phyloP scores from a whole-genome alignment of 2,888 invertebrate species.

The Ashinkailepas kermadecensis region DNA sequence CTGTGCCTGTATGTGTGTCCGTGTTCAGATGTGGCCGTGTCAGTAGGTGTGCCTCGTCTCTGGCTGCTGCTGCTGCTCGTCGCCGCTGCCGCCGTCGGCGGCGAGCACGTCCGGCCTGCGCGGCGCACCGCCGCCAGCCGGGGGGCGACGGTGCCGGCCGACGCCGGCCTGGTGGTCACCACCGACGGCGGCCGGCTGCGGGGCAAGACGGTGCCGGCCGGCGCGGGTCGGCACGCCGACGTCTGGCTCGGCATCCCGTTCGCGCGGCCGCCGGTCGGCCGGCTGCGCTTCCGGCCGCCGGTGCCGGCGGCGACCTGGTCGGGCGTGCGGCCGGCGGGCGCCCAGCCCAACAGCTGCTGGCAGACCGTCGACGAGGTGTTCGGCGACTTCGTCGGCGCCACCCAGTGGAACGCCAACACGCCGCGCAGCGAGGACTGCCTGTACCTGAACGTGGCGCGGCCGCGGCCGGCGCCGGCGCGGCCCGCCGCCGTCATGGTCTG shows the following conservation, averaged over 20 bases:
- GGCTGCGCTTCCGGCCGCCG: constrained; percentile 34
- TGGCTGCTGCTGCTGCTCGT: too few relatives aligned
- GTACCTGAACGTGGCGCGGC: constrained; percentile 91
- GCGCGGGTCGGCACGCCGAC: constrained; percentile 64
- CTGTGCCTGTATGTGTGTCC: too few relatives aligned
- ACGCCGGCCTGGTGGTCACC: constrained; percentile 53
- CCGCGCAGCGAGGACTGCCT: constrained; percentile 91
- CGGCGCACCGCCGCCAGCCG: too few relatives aligned
- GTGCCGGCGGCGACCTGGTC: not conserved
- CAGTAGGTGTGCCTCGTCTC: too few relatives aligned
- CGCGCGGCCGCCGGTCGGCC: constrained; percentile 77
- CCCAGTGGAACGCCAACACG: constrained; percentile 80
- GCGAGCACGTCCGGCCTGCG: too few relatives aligned
- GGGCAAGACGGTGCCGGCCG: constrained; percentile 63
- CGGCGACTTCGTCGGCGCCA: constrained; percentile 71
- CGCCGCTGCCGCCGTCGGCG: too few relatives aligned
- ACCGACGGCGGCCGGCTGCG: constrained; percentile 64
- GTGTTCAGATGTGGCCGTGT: too few relatives aligned
- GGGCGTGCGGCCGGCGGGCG: constrained; percentile 67
- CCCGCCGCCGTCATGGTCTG: constrained; percentile 50
- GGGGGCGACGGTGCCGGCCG: not conserved
- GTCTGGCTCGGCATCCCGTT: constrained; percentile 73
- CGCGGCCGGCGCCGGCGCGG: constrained; percentile 41
- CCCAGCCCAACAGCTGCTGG: constrained; percentile 78
- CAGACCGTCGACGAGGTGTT: constrained; percentile 85